phyloP scores from a whole-genome alignment of 2,113 vertebrate species.

The Charina bottae region DNA sequence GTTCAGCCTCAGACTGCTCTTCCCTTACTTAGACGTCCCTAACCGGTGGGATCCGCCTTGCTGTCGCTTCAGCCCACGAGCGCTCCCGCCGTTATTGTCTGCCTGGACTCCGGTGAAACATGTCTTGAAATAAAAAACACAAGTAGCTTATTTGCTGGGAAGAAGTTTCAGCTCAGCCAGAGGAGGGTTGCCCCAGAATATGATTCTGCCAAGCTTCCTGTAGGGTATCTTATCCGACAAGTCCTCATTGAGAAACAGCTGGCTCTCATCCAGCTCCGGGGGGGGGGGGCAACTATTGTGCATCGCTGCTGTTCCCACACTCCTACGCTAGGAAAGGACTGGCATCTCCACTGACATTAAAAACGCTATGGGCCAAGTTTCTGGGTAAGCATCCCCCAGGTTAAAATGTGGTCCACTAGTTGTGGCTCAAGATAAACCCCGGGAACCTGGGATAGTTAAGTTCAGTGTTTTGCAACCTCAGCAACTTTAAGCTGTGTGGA shows the following conservation, averaged over 20 bases:
- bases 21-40: background rate
- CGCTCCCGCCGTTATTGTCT: background rate
- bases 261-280: background rate
- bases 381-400: background rate
- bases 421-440: background rate
- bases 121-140: slow-evolving; percentile 93
- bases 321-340: background rate
- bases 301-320: background rate
- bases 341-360: background rate
- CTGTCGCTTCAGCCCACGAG: background rate
- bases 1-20: background rate
- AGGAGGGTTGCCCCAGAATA: slow-evolving; percentile 91
- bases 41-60: background rate
- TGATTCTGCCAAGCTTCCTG: slow-evolving; percentile 76
- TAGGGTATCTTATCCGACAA: too few relatives aligned
- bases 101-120: slow-evolving; percentile 85
- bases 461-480: too few relatives aligned
- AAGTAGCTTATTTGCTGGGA: slow-evolving; percentile 91
- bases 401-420: too few relatives aligned
- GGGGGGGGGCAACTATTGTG: background rate
- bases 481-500: too few relatives aligned
- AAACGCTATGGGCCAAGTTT: background rate
- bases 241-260: background rate
- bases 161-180: slow-evolving; percentile 87
- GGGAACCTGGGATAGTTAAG: background rate